A percentile compares a stretch with the other conserved stretches of the same genome.
Evolutionary conservation across 2,797 vertebrate species (phyloP).

Genomic region (Gallinago stenura): DNA sequence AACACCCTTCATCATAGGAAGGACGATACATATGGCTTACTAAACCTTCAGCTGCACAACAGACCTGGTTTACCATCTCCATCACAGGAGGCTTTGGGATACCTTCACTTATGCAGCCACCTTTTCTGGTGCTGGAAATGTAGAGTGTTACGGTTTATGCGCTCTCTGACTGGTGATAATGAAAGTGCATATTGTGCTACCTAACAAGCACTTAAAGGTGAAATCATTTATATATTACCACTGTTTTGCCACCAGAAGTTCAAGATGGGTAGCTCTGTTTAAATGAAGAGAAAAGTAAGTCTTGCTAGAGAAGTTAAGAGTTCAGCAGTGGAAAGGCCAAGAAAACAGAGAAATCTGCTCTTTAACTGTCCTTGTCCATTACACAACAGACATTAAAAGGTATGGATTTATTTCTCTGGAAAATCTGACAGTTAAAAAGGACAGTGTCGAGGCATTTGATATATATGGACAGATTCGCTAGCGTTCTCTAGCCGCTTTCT

Average conservation of each 20-base stretch:
- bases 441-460: background rate
- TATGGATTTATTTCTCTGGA: background rate
- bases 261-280: slow-evolving; percentile 2
- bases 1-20: background rate
- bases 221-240: slow-evolving; percentile 16
- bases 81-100: background rate
- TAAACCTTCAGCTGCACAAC: background rate
- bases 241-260: slow-evolving; percentile 19
- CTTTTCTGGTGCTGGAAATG: slow-evolving; percentile 19
- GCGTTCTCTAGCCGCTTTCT: background rate
- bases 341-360: background rate
- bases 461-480: background rate
- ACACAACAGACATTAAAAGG: background rate
- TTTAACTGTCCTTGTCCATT: background rate
- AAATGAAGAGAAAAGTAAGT: background rate
- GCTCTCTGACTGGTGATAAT: slow-evolving; percentile 43
- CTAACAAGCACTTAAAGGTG: slow-evolving; percentile 15
- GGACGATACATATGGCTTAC: background rate
- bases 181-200: background rate
- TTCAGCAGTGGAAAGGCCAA: background rate
- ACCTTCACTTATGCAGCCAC: background rate
- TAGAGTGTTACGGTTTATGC: background rate
- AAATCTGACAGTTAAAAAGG: background rate
- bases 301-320: background rate
- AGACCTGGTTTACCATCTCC: slow-evolving; percentile 18